A percentile compares a stretch with the other conserved stretches of the same genome.
Conservation (phyloP, 2,113 vertebrate species). For the Rhagologus leucostigma region DNA sequence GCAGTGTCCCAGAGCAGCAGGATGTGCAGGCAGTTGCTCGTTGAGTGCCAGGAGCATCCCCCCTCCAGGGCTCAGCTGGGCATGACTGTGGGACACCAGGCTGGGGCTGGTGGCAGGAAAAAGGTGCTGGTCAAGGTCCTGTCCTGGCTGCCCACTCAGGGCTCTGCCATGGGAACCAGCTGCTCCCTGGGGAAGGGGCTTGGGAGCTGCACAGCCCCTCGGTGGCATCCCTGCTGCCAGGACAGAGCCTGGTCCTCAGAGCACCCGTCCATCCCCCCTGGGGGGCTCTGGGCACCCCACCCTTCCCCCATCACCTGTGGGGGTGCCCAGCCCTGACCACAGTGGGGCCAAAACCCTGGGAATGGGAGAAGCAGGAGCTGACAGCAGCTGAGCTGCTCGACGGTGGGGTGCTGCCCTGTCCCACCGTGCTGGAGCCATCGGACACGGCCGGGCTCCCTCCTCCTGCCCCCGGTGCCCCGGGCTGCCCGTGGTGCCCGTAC, state of each 20-base stretch:
- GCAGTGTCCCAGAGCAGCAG: no score
- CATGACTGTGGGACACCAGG: rapidly evolving
- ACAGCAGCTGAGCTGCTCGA: rapidly evolving
- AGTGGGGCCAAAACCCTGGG: rapidly evolving
- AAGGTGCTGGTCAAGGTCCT: not conserved
- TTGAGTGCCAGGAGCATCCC: not conserved
- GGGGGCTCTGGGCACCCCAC: not conserved
- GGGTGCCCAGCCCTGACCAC: not conserved
- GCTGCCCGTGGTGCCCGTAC: not conserved
- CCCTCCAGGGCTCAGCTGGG: rapidly evolving
- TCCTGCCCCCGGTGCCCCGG: not conserved
- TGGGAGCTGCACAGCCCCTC: not conserved
- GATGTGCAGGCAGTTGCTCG: not conserved
- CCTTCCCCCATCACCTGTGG: not conserved
- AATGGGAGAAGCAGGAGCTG: not conserved
- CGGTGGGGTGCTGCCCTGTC: not conserved
- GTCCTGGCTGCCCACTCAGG: not conserved
- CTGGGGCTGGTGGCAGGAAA: not conserved
- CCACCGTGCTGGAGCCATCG: rapidly evolving
- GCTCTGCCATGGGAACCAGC: rapidly evolving
- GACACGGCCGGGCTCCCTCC: not conserved
- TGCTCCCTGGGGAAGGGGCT: not conserved
- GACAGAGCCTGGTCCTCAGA: not conserved
- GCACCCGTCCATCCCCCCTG: not conserved
- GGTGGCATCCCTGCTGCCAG: not conserved